phyloP scores from a whole-genome alignment of 2,113 vertebrate genomes.

The Pheucticus melanocephalus region DNA sequence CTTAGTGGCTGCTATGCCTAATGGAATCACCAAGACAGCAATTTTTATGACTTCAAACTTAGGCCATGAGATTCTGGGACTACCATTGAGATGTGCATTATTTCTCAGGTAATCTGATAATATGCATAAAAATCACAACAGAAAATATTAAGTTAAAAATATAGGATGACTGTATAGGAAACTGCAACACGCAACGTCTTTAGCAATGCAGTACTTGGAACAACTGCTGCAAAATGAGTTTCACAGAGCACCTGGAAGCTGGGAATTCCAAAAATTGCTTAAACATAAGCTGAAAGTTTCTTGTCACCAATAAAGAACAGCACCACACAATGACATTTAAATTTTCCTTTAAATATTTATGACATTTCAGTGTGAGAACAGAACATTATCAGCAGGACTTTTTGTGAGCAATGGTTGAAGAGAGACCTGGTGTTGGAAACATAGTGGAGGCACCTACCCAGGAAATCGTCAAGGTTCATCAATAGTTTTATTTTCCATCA shows the following conservation, averaged over 20 bases:
- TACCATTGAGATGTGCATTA: not conserved
- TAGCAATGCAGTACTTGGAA: not conserved
- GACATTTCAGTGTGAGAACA: not conserved
- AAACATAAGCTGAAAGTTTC: not conserved
- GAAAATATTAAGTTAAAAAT: not conserved
- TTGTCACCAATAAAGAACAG: not conserved
- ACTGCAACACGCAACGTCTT: not conserved
- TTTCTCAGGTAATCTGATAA: not conserved
- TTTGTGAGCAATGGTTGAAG: not conserved
- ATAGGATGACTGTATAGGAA: not conserved
- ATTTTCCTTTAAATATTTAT: not conserved
- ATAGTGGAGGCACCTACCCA: not conserved
- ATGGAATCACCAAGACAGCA: not conserved
- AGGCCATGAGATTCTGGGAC: not conserved
- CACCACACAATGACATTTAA: not conserved
- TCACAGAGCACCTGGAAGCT: not conserved
- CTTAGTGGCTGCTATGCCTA: not conserved
- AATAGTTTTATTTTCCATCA: not conserved
- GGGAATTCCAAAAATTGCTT: not conserved
- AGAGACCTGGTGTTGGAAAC: not conserved
- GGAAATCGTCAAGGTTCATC: not conserved
- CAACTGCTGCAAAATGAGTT: not conserved
- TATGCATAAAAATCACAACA: not conserved
- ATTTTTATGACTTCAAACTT: not conserved
- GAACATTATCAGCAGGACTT: not conserved